Evolutionary conservation across 2,888 invertebrate genomes (phyloP), one percentile per base, ranked within the genome.

Genomic region (Steinernema carpocapsae): DNA sequence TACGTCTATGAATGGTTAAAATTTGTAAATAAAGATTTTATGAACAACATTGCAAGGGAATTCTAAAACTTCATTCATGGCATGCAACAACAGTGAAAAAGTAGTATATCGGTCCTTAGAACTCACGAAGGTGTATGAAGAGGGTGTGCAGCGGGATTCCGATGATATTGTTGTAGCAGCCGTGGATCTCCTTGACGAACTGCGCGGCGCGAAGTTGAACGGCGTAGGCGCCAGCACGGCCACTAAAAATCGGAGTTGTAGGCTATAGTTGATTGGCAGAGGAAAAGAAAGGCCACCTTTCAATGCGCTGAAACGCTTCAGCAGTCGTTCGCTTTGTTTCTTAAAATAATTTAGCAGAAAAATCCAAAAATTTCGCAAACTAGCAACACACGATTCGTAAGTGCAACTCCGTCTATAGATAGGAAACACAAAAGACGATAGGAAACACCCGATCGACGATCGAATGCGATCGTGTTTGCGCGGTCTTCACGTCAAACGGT

Each of bases 211-310:
- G 88, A 0, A 93, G 94, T 88, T 94, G 94, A 72, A 95, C 93
- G 0, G 94, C 95, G 88, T 95, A 96, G 0, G 92, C 93, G n/a
- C 95, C 95, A 6, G 95, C 95, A 89, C 90, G 89, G 79, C 89
- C 90, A 85, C 89, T 89, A 84, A 24, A 88, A 86, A 46, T 6
- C 37, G 37, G 10, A 48, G 70, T 24, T 29, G n/a, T n/a, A n/a
- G n/a, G n/a, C n/a, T n/a, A n/a, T n/a, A n/a, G n/a, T n/a, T n/a
- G n/a, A n/a, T n/a, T n/a, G n/a, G n/a, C n/a, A n/a, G n/a, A n/a
- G n/a, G n/a, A n/a, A n/a, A n/a, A n/a, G n/a, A n/a, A n/a, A n/a
- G n/a, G n/a, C n/a, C n/a, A n/a, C n/a, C n/a, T n/a, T n/a, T n/a
- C n/a, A n/a, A n/a, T n/a, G n/a, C n/a, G n/a, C n/a, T n/a, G n/a